Evolutionary conservation across 2,113 vertebrate species (phyloP), one percentile per base, ranked within the genome.

Genomic region (human (Homo sapiens)): DNA sequence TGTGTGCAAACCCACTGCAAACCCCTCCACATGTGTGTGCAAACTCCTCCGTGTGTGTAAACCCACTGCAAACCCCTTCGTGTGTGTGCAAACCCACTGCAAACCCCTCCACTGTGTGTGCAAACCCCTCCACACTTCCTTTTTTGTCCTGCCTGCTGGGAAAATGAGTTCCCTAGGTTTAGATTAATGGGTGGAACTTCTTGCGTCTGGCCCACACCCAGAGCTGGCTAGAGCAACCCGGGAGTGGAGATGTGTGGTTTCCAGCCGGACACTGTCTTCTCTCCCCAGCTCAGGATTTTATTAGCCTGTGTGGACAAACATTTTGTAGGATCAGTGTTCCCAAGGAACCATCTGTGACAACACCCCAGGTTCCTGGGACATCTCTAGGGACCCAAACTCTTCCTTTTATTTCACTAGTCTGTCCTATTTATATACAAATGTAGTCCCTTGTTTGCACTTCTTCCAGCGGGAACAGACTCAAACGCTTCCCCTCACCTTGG

Each of bases 221-320:
- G 80, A 50, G 78, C 66, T 27, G 66, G 72, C 38, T 2, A 7
- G 78, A 43, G 14, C 6, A 6, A 7, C 73, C 14, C 1, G 0
- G 59, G 70, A 43, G n/a, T 9, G 11, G 52, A 78, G n/a, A 25
- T 0, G 3, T n/a, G 76, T 18, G 27, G 17, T 57, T 48, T 72
- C 75, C 59, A 73, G 89, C 75, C 61, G 13, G 32, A 86, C 0
- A 1, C 70, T 23, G 64, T 72, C 61, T 72, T 87, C 68, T 40
- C 17, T 68, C 61, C 9, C 43, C 5, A 9, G 35, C 48, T 55
- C 61, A 35, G 66, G 22, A 48, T 85, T 97, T 78, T 68, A 88
- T 73, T 82, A 96, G 85, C 45, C 43, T 82, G 22, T 70, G n/a
- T 93, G 78, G 76, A 94, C 92, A 90, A 95, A 95, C 48, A 85